Percentiles rank a stretch among this genome's conserved stretches.
Evolutionary conservation across 1,140 invertebrate genomes (phyloP).

Genomic region (Conus ventricosus): DNA sequence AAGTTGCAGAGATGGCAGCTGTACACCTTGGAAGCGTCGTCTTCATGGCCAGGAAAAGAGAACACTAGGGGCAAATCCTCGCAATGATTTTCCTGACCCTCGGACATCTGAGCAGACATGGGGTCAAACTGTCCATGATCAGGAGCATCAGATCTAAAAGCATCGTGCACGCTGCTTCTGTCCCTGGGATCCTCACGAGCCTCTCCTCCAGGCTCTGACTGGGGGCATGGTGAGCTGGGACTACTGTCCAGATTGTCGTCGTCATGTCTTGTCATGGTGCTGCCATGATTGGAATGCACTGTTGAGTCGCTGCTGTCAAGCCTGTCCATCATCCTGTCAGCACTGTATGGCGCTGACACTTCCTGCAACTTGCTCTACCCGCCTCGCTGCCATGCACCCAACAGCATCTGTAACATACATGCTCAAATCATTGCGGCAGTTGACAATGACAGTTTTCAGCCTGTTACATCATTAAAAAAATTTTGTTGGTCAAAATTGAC

Average conservation of each 20-base stretch:
- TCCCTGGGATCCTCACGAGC: not conserved
- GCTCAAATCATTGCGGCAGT: not conserved
- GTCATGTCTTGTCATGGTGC: not conserved
- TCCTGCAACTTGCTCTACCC: not conserved
- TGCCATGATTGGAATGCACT: not conserved
- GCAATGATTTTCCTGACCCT: not conserved
- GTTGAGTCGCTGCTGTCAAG: not conserved
- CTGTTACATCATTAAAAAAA: not conserved
- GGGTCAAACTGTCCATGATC: not conserved
- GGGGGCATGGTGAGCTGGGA: not conserved
- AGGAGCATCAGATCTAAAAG: not conserved
- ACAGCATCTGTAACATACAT: not conserved
- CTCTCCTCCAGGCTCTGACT: not conserved
- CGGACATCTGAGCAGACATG: not conserved
- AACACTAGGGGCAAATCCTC: conserved; percentile 28
- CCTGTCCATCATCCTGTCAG: not conserved
- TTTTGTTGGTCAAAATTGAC: no score
- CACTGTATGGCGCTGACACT: not conserved
- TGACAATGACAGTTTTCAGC: not conserved
- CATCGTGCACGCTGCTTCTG: not conserved
- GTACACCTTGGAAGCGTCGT: conserved; percentile 40
- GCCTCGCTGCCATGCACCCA: not conserved
- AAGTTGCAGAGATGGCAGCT: conserved; percentile 52
- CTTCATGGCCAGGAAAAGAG: not conserved
- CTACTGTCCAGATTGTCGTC: not conserved